Evolutionary conservation across 2,888 invertebrate species (phyloP).

Genomic region (Rutpela maculata): DNA sequence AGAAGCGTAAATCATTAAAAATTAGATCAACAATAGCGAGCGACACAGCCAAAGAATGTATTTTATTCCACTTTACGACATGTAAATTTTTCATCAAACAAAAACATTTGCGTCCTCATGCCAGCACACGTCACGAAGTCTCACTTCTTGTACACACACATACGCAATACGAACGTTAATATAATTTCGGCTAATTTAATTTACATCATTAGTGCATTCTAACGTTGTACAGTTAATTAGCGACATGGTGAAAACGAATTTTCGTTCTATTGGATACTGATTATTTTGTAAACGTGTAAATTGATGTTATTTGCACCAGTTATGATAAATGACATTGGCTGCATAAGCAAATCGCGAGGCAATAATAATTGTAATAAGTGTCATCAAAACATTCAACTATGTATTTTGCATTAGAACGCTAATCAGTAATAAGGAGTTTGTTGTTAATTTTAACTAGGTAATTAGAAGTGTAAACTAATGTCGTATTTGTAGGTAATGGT

Average conservation of each 20-base stretch:
- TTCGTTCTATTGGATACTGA: constrained; percentile 10
- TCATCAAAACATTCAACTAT: not conserved
- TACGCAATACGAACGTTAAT: not conserved
- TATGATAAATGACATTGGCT: constrained; percentile 33
- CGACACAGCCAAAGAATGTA: not conserved
- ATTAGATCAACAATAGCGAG: too few species aligned
- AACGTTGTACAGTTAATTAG: constrained; percentile 24
- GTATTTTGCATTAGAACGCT: not conserved
- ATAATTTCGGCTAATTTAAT: constrained; percentile 21
- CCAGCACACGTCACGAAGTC: not conserved
- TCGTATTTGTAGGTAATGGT: constrained; percentile 2
- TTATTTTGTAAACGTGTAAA: constrained; percentile 34
- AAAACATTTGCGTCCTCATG: not conserved
- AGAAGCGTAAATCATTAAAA: too few species aligned
- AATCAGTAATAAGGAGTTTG: not conserved
- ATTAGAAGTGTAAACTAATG: constrained; percentile 1
- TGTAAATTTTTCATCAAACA: not conserved
- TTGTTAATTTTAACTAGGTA: not conserved
- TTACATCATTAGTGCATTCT: constrained; percentile 10
- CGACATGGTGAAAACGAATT: constrained; percentile 30
- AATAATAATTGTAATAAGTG: constrained; percentile 32
- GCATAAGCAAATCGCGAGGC: constrained; percentile 19
- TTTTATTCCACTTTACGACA: not conserved
- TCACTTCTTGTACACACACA: not conserved
- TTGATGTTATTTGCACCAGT: constrained; percentile 16